phyloP scores from a whole-genome alignment of 2,888 invertebrate species.

The Calameuta filiformis region DNA sequence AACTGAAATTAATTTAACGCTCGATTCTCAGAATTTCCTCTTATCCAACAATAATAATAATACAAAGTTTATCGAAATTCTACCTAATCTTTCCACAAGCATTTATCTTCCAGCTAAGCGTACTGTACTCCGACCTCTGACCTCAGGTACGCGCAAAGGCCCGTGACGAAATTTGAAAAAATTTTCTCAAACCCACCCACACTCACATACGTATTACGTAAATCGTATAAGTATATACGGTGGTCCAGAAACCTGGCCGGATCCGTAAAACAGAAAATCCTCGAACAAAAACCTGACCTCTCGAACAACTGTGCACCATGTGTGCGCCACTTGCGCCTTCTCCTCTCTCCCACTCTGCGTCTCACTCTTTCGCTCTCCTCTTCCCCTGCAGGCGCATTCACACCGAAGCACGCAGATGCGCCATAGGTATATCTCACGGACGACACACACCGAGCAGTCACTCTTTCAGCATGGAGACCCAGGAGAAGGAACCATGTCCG shows the following conservation, averaged over 20 bases:
- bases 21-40: background rate
- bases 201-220: constrained; percentile 12
- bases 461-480: background rate
- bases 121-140: background rate
- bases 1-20: background rate
- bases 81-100: background rate
- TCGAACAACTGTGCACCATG: constrained; percentile 65
- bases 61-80: too few relatives aligned
- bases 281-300: constrained; percentile 65
- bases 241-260: constrained; percentile 28
- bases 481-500: background rate
- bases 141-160: constrained; percentile 24
- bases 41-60: background rate
- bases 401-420: background rate
- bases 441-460: constrained; percentile 11
- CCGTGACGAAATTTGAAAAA: constrained; percentile 16
- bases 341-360: constrained; percentile 26
- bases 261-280: constrained; percentile 59
- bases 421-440: constrained; percentile 6
- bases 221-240: constrained; percentile 9
- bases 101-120: background rate
- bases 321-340: constrained; percentile 63
- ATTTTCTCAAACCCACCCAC: constrained; percentile 36
- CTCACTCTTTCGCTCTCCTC: constrained; percentile 28
- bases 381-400: constrained; percentile 5